These are phyloP conservation scores for Catocala fraxini DNA, from an alignment of 2,888 invertebrate genomes.

Conservation along the genomic window DNA sequence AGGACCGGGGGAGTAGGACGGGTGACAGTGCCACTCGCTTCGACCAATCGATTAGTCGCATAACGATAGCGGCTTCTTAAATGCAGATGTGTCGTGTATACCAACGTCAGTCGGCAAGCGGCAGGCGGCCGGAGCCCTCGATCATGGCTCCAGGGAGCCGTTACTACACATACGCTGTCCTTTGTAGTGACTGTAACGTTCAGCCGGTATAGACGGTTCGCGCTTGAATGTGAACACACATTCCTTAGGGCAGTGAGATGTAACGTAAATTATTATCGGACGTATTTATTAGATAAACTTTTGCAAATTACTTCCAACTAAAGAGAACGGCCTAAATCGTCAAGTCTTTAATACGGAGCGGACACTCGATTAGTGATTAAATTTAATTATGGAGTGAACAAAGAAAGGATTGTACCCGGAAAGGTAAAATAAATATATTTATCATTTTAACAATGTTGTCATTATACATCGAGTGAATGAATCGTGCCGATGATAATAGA, in stretches of 20 bases:
- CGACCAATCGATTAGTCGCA: slow-evolving; percentile 88
- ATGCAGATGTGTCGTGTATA: slow-evolving; percentile 87
- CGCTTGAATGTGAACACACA: slow-evolving; percentile 62
- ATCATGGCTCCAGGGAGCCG: slow-evolving; percentile 68
- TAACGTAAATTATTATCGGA: slow-evolving; percentile 42
- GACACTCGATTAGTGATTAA: slow-evolving; percentile 71
- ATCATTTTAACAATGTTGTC: slow-evolving; percentile 28
- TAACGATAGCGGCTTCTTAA: slow-evolving; percentile 88
- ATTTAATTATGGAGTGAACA: slow-evolving; percentile 81
- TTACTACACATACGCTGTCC: slow-evolving; percentile 64
- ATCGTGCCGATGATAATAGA: slow-evolving; percentile 39
- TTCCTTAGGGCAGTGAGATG: slow-evolving; percentile 50
- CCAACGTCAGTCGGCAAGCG: slow-evolving; percentile 84
- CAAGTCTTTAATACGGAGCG: slow-evolving; percentile 45
- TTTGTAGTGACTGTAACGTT: slow-evolving; percentile 71
- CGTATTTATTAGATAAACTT: slow-evolving; percentile 45
- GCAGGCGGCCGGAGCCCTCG: slow-evolving; percentile 73
- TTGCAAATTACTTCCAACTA: slow-evolving; percentile 35
- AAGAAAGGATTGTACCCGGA: slow-evolving; percentile 75
- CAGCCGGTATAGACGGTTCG: slow-evolving; percentile 64
- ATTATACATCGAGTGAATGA: slow-evolving; percentile 23
- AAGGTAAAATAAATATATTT: slow-evolving; percentile 69
- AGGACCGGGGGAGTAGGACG: slow-evolving; percentile 69
- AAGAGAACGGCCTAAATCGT: slow-evolving; percentile 49
- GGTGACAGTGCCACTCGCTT: slow-evolving; percentile 81